phyloP scores from a whole-genome alignment of 2,888 invertebrate species.

The Cephonodes hylas region DNA sequence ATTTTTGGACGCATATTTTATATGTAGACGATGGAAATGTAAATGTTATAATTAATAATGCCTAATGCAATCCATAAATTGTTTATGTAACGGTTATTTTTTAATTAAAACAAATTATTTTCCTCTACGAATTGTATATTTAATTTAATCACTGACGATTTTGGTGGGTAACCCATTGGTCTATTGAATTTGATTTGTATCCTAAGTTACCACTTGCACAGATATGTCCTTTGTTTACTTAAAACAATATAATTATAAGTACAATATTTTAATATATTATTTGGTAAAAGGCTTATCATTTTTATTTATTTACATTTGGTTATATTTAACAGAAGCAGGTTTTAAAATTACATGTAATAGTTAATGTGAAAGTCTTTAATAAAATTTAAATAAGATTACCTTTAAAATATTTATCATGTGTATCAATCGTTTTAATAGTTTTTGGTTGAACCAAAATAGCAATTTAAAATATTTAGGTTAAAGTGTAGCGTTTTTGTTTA shows the following conservation, averaged over 20 bases:
- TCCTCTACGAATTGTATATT: not conserved
- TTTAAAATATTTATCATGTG: too few relatives aligned
- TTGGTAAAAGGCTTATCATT: conserved; percentile 6
- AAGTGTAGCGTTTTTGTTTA: too few relatives aligned
- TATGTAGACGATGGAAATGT: not conserved
- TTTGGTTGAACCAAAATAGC: too few relatives aligned
- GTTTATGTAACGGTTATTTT: not conserved
- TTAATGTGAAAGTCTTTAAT: not conserved
- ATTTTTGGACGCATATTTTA: not conserved
- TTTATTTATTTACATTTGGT: not conserved
- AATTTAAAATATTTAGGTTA: too few relatives aligned
- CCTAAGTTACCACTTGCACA: not conserved
- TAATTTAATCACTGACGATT: not conserved
- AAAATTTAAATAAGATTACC: too few relatives aligned
- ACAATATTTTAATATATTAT: conserved; percentile 27
- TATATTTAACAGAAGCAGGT: not conserved
- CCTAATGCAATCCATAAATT: not conserved
- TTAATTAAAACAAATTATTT: not conserved
- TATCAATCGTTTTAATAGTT: too few relatives aligned
- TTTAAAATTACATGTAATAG: not conserved
- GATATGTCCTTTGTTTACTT: not conserved
- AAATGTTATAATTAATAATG: not conserved
- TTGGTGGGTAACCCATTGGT: not conserved
- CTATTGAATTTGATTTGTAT: not conserved
- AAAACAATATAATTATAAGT: conserved; percentile 26